Evolutionary conservation across 2,113 vertebrate species (phyloP), one percentile per base, ranked within the genome.

Genomic region (Taurulus bubalis): DNA sequence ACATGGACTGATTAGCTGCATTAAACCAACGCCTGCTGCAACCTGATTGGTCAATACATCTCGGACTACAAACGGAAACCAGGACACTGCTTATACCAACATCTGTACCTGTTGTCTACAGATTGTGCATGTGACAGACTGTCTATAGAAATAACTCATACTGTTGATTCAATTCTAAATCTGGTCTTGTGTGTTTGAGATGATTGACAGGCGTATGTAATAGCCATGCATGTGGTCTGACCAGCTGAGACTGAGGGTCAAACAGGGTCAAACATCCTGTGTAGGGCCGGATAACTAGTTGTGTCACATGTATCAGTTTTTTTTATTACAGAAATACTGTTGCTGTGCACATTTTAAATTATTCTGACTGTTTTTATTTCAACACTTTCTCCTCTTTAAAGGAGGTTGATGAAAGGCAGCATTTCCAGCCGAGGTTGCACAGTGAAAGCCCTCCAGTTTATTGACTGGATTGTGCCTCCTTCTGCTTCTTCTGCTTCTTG

Each of bases 111-210:
- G 45, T 49, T 49, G 45, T 16, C 16, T 18, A 47, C 45, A 47
- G 10, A 42, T 42, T 42, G 11, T 12, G 40, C 40, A 42, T 42
- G 42, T 45, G 42, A 45, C 4, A 45, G 12, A 1, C 42, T 45
- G 4, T 16, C 42, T 16, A 4, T 10, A 38, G 38, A 38, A 38
- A 38, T 1, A 38, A 8, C 9, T 38, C 38, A 38, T 45, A 16
- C 15, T 45, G 42, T 45, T 45, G 42, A 45, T 45, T 45, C 3
- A 15, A 45, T 15, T 45, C 65, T 75, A 59, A 73, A 81, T 28
- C 22, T 20, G 55, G n/a, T 47, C 28, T 68, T 76, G 2, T 20
- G 24, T 66, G 51, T 18, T 40, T 32, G 8, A 34, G 3, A 22
- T 68, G 18, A 71, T n/a, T 16, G 45, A 6, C 45, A 18, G 45